phyloP scores from a whole-genome alignment of 2,888 invertebrate species.

The Agonum fuliginosum region DNA sequence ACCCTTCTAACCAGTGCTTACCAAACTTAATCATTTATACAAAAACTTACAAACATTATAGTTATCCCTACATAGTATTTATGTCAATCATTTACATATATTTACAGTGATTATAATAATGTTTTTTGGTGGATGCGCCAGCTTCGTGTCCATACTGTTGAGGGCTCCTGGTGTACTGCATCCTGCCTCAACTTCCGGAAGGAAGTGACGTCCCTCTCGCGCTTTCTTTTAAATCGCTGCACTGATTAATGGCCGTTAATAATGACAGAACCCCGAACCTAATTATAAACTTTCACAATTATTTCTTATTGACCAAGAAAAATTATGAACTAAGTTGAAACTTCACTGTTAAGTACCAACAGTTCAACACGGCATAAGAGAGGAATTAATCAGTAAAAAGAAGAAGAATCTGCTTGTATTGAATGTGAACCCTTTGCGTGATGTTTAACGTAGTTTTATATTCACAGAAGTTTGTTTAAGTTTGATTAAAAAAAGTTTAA shows the following conservation, averaged over 20 bases:
- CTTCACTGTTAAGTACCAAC: not conserved
- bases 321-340: not conserved
- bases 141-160: not conserved
- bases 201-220: constrained; percentile 24
- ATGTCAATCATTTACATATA: too few species aligned
- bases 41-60: too few species aligned
- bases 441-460: too few species aligned
- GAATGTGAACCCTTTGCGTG: too few species aligned
- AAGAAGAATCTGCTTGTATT: too few species aligned
- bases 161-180: not conserved
- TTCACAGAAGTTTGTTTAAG: too few species aligned
- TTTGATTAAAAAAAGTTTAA: too few species aligned
- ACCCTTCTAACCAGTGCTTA: too few species aligned
- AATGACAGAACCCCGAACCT: constrained; percentile 19
- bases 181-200: not conserved
- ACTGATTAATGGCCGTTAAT: constrained; percentile 46
- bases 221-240: constrained; percentile 40
- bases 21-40: too few species aligned
- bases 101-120: too few species aligned
- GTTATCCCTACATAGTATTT: too few species aligned
- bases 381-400: not conserved
- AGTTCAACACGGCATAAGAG: not conserved
- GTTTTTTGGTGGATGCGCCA: too few species aligned
- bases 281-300: constrained; percentile 42
- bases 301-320: constrained; percentile 28